phyloP scores from a whole-genome alignment of 2,888 invertebrate genomes.

The Caenorhabditis sinica region DNA sequence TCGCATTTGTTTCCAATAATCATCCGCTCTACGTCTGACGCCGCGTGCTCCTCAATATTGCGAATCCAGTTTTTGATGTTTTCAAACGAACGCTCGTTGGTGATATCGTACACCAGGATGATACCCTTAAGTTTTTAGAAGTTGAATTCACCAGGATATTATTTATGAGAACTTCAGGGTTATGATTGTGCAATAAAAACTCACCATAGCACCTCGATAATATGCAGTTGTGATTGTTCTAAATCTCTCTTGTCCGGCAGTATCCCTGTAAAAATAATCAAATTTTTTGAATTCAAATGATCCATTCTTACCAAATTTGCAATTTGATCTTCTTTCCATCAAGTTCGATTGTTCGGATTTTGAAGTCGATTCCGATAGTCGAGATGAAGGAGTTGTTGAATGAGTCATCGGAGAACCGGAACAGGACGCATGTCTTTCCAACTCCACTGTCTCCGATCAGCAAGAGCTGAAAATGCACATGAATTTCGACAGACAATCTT shows the following conservation, averaged over 20 bases:
- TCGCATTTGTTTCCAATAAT: constrained; percentile 99
- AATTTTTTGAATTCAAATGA: neutral
- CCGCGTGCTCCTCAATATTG: constrained; percentile 89
- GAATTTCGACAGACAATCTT: neutral
- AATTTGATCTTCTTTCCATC: constrained; percentile 86
- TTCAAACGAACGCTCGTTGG: constrained; percentile 99
- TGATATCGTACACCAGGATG: constrained; percentile 91
- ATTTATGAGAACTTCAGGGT: neutral
- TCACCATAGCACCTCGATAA: constrained; percentile 95
- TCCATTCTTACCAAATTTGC: constrained; percentile 84
- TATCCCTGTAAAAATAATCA: constrained; percentile 90
- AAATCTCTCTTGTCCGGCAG: constrained; percentile 98
- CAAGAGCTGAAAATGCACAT: constrained; percentile 72
- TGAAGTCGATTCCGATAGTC: constrained; percentile 85
- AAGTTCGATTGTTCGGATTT: constrained; percentile 86
- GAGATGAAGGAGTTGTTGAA: constrained; percentile 87
- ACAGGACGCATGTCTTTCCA: constrained; percentile 86
- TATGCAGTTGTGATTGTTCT: constrained; percentile 99
- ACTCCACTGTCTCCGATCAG: constrained; percentile 78
- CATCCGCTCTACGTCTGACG: constrained; percentile 98
- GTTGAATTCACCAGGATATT: too few relatives aligned
- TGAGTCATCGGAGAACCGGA: constrained; percentile 87
- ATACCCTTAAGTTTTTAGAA: constrained; percentile 89
- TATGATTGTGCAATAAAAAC: neutral
- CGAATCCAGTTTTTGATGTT: constrained; percentile 99